Percentiles rank a stretch among this genome's conserved stretches.
Evolutionary conservation across 2,888 invertebrate species (phyloP).

Genomic region (Platerodrilus igneus): DNA sequence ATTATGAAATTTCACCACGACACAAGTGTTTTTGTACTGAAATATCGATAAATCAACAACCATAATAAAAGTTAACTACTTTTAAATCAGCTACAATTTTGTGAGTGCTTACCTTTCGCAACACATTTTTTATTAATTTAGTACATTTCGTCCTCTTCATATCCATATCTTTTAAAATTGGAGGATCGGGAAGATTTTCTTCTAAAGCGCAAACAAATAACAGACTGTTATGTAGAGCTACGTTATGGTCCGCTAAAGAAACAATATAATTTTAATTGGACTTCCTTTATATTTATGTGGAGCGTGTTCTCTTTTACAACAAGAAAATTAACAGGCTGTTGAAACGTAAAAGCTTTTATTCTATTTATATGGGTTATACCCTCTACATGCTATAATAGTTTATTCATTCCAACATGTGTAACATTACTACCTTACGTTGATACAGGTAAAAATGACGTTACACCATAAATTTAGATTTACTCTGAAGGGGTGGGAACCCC

Average conservation of each 20-base stretch:
- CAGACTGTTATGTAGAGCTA: conserved; percentile 20
- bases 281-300: conserved; percentile 14
- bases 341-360: conserved; percentile 2
- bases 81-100: conserved; percentile 10
- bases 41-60: too few species aligned
- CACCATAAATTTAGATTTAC: too few species aligned
- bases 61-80: too few species aligned
- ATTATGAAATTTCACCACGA: too few species aligned
- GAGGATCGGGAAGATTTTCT: conserved; percentile 16
- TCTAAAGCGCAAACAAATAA: conserved; percentile 20
- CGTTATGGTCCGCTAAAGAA: conserved; percentile 30
- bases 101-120: conserved; percentile 9
- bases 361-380: conserved; percentile 7
- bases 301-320: background rate
- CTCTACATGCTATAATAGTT: conserved; percentile 9
- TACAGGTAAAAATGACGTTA: too few species aligned
- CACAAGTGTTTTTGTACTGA: too few species aligned
- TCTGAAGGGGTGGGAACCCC: too few species aligned
- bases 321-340: background rate
- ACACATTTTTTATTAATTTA: conserved; percentile 22
- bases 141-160: conserved; percentile 19
- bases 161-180: conserved; percentile 12
- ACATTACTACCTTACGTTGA: conserved; percentile 7
- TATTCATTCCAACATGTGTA: conserved; percentile 10
- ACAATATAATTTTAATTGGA: conserved; percentile 20